Base-by-base conservation (phyloP, 1,140 invertebrate genomes). In the Drosophila pectinifera region DNA sequence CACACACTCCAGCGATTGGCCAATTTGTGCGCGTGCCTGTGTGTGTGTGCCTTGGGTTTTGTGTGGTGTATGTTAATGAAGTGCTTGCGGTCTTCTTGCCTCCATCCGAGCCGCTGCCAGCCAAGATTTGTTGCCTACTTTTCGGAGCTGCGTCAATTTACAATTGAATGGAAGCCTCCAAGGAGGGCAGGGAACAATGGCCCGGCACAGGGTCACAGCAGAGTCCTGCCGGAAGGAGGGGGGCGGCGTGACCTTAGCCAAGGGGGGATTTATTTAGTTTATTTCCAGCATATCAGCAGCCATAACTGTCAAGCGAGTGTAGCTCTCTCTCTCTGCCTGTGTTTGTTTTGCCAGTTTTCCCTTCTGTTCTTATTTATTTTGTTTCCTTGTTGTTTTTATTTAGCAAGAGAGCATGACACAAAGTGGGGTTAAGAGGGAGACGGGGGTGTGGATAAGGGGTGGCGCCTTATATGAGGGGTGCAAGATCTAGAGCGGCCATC, bases 271-370 rank as follows among this genome's bases (percentile, higher is more conserved):
- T 88, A 88, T 88, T 88, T 88, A 88, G 83, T 88, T 88, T 88
- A 89, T 88, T 88, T 88, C 83, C 67, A 77, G 84, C 80, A 88
- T 83, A 88, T 88, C 83, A 88, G 83, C 84, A 88, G 84, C 83
- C 84, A 88, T 88, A 84, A 88, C 79, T 88, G 83, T 88, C 83
- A 88, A 83, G 75, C 68, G n/a, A n/a, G n/a, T n/a, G n/a, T n/a
- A n/a, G n/a, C 48, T 14, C 48, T 4, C 24, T 16, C 20, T 26
- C 14, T n/a, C 6, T 24, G 3, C 24, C 6, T 16, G 2, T 31
- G 46, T 31, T 61, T 61, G 38, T 42, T 73, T 46, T 46, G n/a
- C n/a, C 24, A 6, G 41, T 58, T 55, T 36, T 36, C 59, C 26
- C 64, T 59, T 51, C 13, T 58, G 26, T 34, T 22, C n/a, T 11